Evolutionary conservation across 2,113 vertebrate species (phyloP).

Genomic region (Paratilapia polleni): DNA sequence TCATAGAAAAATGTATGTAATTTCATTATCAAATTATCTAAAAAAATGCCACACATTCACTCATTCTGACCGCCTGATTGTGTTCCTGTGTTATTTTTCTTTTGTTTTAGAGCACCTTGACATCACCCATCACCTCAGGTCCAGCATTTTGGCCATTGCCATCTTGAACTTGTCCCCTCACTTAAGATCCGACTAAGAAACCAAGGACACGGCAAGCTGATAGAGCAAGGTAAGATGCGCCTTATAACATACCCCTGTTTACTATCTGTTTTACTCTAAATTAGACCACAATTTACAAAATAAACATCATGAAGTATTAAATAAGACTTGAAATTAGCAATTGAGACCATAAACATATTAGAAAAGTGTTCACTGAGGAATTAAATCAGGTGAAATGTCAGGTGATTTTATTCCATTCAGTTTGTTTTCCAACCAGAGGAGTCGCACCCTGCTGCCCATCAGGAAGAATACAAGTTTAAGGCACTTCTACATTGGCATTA

Average conservation of each 20-base stretch:
- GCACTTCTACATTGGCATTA: no score
- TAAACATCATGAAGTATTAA: accelerated
- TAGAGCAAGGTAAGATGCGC: not conserved
- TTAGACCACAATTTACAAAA: not conserved
- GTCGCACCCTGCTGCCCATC: no score
- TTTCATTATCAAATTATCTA: no score
- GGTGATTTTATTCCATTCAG: no score
- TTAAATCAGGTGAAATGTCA: not conserved
- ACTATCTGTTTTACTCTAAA: not conserved
- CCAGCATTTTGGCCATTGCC: not conserved
- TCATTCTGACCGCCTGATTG: not conserved
- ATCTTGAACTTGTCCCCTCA: no score
- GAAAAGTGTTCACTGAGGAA: not conserved
- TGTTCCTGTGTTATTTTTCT: not conserved
- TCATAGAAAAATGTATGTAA: not conserved
- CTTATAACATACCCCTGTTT: not conserved
- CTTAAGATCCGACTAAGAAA: not conserved
- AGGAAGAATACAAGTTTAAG: no score
- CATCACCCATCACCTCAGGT: not conserved
- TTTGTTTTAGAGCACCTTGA: not conserved
- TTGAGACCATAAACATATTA: accelerated
- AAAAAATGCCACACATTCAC: not conserved
- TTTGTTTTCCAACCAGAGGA: no score
- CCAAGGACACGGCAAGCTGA: not conserved
- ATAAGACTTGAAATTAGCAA: not conserved